Conservation (phyloP, 2,888 invertebrate species). For the Leptinotarsa rubiginosa region DNA sequence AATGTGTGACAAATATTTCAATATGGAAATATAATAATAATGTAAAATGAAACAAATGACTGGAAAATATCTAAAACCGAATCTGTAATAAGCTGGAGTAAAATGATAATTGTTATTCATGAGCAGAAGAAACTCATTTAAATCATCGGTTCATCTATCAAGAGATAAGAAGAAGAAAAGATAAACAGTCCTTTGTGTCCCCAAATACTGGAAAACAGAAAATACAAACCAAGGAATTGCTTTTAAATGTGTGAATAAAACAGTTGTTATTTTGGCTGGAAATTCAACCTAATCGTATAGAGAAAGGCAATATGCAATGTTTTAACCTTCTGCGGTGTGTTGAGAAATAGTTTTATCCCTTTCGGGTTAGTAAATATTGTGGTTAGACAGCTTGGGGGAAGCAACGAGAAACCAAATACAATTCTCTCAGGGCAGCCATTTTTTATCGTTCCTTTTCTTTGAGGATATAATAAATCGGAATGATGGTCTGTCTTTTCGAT, state of each 20-base stretch:
- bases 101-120: too few species aligned
- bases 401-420: constrained; percentile 51
- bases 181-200: constrained; percentile 19
- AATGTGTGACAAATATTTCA: too few species aligned
- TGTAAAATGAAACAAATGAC: too few species aligned
- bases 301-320: constrained; percentile 46
- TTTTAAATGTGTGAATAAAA: constrained; percentile 35
- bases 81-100: too few species aligned
- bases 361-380: constrained; percentile 53
- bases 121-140: not conserved
- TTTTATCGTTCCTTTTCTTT: constrained; percentile 52
- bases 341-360: constrained; percentile 50
- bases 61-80: too few species aligned
- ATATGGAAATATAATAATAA: too few species aligned
- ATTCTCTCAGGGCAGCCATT: constrained; percentile 49
- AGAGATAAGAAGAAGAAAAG: not conserved
- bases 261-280: constrained; percentile 36
- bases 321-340: constrained; percentile 48
- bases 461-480: constrained; percentile 54
- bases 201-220: constrained; percentile 16
- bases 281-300: constrained; percentile 38
- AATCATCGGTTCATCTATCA: not conserved
- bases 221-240: constrained; percentile 24
- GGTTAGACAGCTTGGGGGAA: constrained; percentile 50
- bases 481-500: constrained; percentile 52